Conservation (phyloP, 2,797 vertebrate species). For the Enteromius paludinosus region DNA sequence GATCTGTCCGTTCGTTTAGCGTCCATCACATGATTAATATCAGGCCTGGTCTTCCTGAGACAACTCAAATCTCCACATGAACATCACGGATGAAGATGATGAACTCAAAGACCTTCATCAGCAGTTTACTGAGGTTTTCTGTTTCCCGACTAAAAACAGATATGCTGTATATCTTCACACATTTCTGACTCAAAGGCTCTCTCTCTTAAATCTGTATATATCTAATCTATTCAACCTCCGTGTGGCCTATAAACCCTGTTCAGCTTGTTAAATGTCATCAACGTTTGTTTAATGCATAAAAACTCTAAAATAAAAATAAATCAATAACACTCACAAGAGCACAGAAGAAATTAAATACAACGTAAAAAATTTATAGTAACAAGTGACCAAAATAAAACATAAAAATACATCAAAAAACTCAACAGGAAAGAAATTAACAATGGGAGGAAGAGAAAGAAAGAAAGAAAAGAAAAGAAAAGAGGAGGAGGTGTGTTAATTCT, state of each 20-base stretch:
- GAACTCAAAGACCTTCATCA: not conserved
- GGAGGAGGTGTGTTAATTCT: slow-evolving; percentile 76
- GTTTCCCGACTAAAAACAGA: too few relatives aligned
- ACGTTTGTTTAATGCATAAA: too few relatives aligned
- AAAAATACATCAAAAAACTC: too few relatives aligned
- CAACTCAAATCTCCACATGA: not conserved
- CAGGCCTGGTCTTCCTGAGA: not conserved
- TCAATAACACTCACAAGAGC: too few relatives aligned
- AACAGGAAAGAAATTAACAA: too few relatives aligned
- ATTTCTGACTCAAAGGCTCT: not conserved
- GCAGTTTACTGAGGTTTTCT: not conserved
- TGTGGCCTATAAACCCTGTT: not conserved
- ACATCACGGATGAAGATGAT: not conserved
- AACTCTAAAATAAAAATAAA: too few relatives aligned
- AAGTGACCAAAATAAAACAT: too few relatives aligned
- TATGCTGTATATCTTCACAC: too few relatives aligned
- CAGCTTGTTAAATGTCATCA: not conserved
- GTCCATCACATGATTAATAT: slow-evolving; percentile 16
- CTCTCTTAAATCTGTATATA: not conserved
- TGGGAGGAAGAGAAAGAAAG: too few relatives aligned
- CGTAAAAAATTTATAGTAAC: too few relatives aligned
- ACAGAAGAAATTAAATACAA: too few relatives aligned
- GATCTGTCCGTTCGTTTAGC: not conserved
- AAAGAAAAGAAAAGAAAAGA: too few relatives aligned
- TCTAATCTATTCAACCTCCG: not conserved